Conservation (phyloP, 2,113 vertebrate genomes). For the Trachemys scripta region DNA sequence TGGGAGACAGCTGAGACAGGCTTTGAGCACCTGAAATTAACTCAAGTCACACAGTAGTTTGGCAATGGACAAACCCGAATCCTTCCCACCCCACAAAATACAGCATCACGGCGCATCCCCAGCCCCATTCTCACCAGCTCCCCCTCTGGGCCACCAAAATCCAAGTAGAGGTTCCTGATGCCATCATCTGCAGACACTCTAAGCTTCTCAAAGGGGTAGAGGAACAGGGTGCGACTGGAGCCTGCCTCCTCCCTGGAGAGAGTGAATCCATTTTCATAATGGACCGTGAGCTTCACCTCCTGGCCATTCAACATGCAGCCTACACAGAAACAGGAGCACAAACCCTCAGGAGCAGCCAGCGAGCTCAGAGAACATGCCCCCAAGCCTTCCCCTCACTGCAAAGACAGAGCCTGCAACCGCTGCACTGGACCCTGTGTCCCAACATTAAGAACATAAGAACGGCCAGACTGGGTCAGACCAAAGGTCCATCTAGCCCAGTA, state of each 20-base stretch:
- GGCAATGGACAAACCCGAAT: neutral
- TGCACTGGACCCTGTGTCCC: neutral
- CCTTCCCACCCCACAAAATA: no score
- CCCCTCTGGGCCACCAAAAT: constrained; percentile 96
- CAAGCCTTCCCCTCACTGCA: neutral
- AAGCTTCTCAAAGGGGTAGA: constrained; percentile 95
- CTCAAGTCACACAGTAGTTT: neutral
- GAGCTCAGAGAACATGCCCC: neutral
- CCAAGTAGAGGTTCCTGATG: constrained; percentile 92
- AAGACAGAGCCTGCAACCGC: no score
- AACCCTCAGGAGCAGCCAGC: neutral
- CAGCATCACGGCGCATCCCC: fast-evolving
- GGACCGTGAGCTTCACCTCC: constrained; percentile 90
- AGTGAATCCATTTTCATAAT: constrained; percentile 96
- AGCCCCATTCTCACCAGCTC: constrained; percentile 88
- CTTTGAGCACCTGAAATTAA: neutral
- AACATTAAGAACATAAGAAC: no score
- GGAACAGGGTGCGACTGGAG: constrained; percentile 81
- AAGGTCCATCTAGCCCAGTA: no score
- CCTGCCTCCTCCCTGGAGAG: constrained; percentile 84
- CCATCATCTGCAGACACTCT: constrained; percentile 95
- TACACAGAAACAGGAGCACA: constrained; percentile 53
- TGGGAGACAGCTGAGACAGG: neutral
- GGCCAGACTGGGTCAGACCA: no score
- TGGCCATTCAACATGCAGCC: constrained; percentile 90